Evolutionary conservation across 1,140 invertebrate species (phyloP).

Genomic region (Diorhabda carinulata): DNA sequence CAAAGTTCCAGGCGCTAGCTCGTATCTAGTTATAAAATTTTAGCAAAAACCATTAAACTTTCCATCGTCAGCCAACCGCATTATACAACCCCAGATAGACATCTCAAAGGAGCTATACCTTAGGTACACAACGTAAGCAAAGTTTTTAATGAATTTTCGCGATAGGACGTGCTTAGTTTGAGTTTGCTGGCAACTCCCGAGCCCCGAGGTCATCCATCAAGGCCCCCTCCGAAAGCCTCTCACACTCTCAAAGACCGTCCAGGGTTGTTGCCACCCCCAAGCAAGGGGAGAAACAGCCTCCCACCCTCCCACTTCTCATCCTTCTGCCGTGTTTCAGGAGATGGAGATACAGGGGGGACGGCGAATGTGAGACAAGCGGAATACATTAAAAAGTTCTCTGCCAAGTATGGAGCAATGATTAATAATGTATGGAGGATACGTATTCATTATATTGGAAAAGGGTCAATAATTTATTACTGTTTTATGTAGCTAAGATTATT

Average conservation of each 20-base stretch:
- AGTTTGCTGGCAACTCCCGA: constrained; percentile 29
- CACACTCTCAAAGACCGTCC: constrained; percentile 36
- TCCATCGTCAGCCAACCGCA: constrained; percentile 5
- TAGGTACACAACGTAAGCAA: constrained; percentile 33
- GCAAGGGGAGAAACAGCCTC: constrained; percentile 33
- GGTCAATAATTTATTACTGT: constrained; percentile 32
- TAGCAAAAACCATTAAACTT: constrained; percentile 4
- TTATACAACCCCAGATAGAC: constrained; percentile 16
- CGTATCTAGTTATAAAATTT: neutral
- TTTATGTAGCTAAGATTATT: neutral
- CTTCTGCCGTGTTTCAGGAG: constrained; percentile 22
- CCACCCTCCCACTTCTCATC: constrained; percentile 34
- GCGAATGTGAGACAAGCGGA: constrained; percentile 32
- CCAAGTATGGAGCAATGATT: constrained; percentile 29
- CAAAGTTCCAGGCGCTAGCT: neutral
- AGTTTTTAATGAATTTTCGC: constrained; percentile 39
- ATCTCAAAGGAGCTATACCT: constrained; percentile 39
- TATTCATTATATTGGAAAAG: constrained; percentile 32
- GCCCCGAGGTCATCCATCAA: constrained; percentile 44
- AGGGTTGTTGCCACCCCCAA: constrained; percentile 32
- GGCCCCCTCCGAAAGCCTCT: constrained; percentile 34
- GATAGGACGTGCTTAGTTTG: constrained; percentile 22
- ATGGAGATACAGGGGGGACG: constrained; percentile 15
- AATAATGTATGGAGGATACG: constrained; percentile 32
- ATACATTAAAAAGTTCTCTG: constrained; percentile 41